Conservation (phyloP, 2,113 vertebrate species). For the Pituophis catenifer region DNA sequence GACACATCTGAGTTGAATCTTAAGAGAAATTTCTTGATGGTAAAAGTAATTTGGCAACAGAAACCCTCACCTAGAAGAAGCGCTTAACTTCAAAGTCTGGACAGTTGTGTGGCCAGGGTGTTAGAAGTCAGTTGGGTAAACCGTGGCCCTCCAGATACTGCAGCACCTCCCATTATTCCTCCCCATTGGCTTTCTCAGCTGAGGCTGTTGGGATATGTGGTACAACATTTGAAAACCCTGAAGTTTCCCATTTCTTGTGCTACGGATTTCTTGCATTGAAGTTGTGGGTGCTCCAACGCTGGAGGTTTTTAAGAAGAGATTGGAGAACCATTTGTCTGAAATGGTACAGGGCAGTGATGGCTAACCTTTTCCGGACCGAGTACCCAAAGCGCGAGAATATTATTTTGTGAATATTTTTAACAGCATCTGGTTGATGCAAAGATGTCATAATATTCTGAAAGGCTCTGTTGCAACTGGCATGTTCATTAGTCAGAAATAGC, state of each 20-base stretch:
- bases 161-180: not conserved
- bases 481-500: not conserved
- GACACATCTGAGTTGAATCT: not conserved
- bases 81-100: not conserved
- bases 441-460: not conserved
- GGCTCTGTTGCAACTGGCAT: not conserved
- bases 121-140: not conserved
- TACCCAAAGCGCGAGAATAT: no score
- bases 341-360: no score
- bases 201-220: not conserved
- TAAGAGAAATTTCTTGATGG: not conserved
- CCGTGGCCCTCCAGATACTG: not conserved
- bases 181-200: not conserved
- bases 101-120: not conserved
- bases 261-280: no score
- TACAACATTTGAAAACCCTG: no score
- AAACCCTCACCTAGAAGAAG: not conserved
- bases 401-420: not conserved
- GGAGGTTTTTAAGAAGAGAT: no score
- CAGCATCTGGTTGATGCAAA: not conserved
- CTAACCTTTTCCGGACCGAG: no score
- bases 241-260: no score
- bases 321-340: no score
- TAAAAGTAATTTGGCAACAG: not conserved
- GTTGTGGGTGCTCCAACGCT: no score